Evolutionary conservation across 1,140 invertebrate species (phyloP).

Genomic region (Helicoverpa armigera): DNA sequence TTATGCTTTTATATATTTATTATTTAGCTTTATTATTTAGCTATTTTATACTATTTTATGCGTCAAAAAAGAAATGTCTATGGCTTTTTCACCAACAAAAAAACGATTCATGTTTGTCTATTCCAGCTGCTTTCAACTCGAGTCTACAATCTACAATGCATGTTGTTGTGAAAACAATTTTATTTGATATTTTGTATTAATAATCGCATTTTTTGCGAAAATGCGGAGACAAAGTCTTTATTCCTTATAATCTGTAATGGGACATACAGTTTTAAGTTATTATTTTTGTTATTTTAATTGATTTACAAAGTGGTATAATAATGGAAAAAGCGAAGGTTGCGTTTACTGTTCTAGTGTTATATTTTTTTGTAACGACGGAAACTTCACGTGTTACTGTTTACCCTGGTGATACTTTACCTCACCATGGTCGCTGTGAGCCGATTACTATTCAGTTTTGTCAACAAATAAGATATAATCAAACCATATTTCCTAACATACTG

Average conservation of each 20-base stretch:
- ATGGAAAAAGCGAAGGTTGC: slow-evolving; percentile 71
- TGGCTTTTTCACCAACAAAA: background rate
- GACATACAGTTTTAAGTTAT: slow-evolving; percentile 21
- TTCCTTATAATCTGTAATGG: slow-evolving; percentile 40
- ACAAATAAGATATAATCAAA: slow-evolving; percentile 97
- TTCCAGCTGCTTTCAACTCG: background rate
- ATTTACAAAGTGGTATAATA: slow-evolving; percentile 50
- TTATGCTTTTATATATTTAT: too few relatives aligned
- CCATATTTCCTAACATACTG: slow-evolving; percentile 98
- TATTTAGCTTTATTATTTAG: too few relatives aligned
- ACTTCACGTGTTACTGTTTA: slow-evolving; percentile 80
- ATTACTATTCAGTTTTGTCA: slow-evolving; percentile 97
- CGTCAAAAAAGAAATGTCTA: background rate
- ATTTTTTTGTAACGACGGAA: slow-evolving; percentile 72
- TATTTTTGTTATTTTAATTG: slow-evolving; percentile 37
- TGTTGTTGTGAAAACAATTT: slow-evolving; percentile 41
- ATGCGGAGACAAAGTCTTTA: slow-evolving; percentile 36
- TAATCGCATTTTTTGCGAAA: slow-evolving; percentile 2
- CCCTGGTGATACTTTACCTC: slow-evolving; percentile 88
- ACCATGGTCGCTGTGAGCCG: slow-evolving; percentile 95
- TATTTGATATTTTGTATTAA: slow-evolving; percentile 25
- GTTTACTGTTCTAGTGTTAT: slow-evolving; percentile 69
- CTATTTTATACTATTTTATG: too few relatives aligned
- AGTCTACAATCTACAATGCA: slow-evolving; percentile 3
- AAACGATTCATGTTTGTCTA: slow-evolving; percentile 3